A percentile compares a stretch with the other conserved stretches of the same genome.
These are phyloP conservation scores for Gymnobelideus leadbeateri DNA, from an alignment of 2,113 vertebrate species.

Conservation along the genomic window DNA sequence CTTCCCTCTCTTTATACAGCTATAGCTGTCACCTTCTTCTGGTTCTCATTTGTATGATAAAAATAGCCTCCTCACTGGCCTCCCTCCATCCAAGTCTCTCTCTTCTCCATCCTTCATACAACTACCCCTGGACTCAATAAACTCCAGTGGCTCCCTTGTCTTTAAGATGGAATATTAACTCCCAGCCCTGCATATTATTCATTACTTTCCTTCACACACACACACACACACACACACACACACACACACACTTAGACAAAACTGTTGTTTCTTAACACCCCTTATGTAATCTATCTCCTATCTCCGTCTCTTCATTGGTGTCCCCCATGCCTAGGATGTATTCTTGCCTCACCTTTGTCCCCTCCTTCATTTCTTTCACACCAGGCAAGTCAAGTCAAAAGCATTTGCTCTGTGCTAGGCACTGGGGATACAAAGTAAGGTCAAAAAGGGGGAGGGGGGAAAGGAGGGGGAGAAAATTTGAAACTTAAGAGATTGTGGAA, in stretches of 20 bases:
- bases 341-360: not conserved
- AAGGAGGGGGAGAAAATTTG: too few relatives aligned
- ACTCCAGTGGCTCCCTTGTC: not conserved
- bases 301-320: not conserved
- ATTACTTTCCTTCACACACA: not conserved
- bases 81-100: not conserved
- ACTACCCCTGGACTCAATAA: not conserved
- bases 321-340: not conserved
- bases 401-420: too few relatives aligned
- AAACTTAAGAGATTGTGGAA: too few relatives aligned
- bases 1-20: too few relatives aligned
- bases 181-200: not conserved
- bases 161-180: not conserved
- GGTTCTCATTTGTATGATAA: too few relatives aligned
- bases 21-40: too few relatives aligned
- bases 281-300: not conserved
- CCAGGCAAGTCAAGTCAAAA: too few relatives aligned
- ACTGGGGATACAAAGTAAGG: not conserved
- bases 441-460: not conserved
- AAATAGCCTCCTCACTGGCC: too few relatives aligned
- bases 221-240: too few relatives aligned
- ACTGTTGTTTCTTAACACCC: too few relatives aligned
- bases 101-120: not conserved
- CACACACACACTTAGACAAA: too few relatives aligned
- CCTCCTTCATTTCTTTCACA: not conserved